Percentiles rank a stretch among this genome's conserved stretches.
Evolutionary conservation across 2,113 vertebrate species (phyloP).

Genomic region (Aptenodytes patagonicus): DNA sequence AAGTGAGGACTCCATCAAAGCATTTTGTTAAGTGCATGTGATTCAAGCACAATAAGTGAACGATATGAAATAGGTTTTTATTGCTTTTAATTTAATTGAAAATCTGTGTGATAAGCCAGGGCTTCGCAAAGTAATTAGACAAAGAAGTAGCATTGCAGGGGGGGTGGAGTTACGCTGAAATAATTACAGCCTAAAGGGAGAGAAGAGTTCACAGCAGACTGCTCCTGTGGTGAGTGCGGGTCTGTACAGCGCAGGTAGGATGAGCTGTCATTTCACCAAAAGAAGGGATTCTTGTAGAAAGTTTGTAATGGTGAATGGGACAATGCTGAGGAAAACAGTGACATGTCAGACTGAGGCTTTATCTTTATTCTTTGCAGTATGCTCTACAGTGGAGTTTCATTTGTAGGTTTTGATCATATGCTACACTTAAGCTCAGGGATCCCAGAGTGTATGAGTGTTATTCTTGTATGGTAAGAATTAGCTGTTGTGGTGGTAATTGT

Average conservation of each 20-base stretch:
- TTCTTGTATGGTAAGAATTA: neutral
- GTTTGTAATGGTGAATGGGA: neutral
- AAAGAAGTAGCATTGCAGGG: neutral
- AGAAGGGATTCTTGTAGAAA: neutral
- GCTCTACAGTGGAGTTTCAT: neutral
- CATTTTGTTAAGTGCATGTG: neutral
- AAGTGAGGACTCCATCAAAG: constrained; percentile 12
- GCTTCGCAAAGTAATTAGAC: constrained; percentile 16
- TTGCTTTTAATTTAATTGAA: constrained; percentile 34
- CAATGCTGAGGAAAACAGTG: neutral
- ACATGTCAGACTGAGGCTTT: neutral
- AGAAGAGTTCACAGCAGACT: neutral
- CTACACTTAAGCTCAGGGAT: neutral
- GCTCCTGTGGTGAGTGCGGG: neutral
- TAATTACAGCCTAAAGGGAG: neutral
- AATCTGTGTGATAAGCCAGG: constrained; percentile 1
- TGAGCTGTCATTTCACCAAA: neutral
- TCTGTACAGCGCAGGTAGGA: neutral
- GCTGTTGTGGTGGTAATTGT: neutral
- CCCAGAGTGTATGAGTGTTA: neutral
- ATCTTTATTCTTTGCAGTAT: neutral
- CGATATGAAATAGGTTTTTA: constrained; percentile 38
- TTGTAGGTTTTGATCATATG: neutral
- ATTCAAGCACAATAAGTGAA: constrained; percentile 28
- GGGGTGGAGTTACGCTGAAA: neutral